These are phyloP conservation scores for Lepisosteus osseus DNA, from an alignment of 2,113 vertebrate species.

Conservation along the genomic window DNA sequence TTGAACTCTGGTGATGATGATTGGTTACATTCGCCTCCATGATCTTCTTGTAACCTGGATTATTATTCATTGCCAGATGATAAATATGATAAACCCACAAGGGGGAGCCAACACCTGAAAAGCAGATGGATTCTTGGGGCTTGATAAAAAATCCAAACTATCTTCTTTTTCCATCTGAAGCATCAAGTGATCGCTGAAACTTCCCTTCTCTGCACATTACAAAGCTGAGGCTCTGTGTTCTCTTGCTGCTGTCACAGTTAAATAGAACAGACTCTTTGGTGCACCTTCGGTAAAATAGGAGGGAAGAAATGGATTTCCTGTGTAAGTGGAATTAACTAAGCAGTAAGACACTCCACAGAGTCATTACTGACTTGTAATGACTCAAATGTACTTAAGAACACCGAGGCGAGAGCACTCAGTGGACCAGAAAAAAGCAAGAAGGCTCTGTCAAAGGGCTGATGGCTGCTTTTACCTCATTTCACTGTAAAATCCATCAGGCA, in stretches of 20 bases:
- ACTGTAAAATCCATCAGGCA: no score
- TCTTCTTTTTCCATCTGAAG: neutral
- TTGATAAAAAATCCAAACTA: neutral
- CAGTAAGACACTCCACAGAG: conserved; percentile 4
- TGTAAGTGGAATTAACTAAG: conserved; percentile 16
- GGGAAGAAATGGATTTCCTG: conserved; percentile 23
- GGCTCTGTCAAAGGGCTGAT: no score
- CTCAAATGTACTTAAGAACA: conserved; percentile 3
- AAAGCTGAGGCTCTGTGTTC: neutral
- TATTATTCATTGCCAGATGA: no score
- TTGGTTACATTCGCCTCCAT: no score
- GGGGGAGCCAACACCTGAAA: conserved; percentile 29
- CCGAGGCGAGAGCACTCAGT: neutral
- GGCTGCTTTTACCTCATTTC: no score
- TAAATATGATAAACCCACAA: conserved; percentile 25
- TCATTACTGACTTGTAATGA: conserved; percentile 8
- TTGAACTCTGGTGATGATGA: no score
- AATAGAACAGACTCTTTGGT: conserved; percentile 3
- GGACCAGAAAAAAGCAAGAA: neutral
- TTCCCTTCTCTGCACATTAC: conserved; percentile 27
- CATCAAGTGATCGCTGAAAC: conserved; percentile 26
- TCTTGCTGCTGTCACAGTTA: neutral
- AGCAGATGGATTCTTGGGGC: neutral
- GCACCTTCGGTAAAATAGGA: conserved; percentile 13
- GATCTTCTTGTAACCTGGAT: no score